A percentile compares a stretch with the other conserved stretches of the same genome.
These are phyloP conservation scores for Onychomys leucogaster DNA, from an alignment of 2,797 vertebrate genomes.

Conservation along the genomic window DNA sequence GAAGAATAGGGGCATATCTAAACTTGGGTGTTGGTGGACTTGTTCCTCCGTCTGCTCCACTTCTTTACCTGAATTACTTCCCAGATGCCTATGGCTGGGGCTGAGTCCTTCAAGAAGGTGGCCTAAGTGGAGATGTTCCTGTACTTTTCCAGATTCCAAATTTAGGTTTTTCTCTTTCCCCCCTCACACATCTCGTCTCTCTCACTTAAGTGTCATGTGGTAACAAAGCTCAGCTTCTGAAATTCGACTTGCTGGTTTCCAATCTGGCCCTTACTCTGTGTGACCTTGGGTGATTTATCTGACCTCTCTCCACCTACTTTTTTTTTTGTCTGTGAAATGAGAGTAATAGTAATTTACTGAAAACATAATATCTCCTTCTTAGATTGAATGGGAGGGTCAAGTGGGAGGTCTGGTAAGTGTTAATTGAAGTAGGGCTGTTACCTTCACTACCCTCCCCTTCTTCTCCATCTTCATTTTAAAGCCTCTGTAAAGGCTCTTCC, in stretches of 20 bases:
- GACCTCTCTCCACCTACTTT: neutral
- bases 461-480: neutral
- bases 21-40: neutral
- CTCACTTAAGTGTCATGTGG: neutral
- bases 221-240: constrained; percentile 46
- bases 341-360: neutral
- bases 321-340: neutral
- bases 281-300: neutral
- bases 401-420: neutral
- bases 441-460: neutral
- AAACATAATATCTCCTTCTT: neutral
- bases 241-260: neutral
- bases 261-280: constrained; percentile 11
- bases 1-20: neutral
- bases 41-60: neutral
- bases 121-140: constrained; percentile 9
- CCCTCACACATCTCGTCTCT: neutral
- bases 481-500: neutral
- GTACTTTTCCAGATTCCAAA: constrained; percentile 53
- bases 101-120: constrained; percentile 16
- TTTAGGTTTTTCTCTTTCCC: neutral
- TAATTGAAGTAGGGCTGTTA: neutral
- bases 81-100: neutral
- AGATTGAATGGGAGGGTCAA: neutral
- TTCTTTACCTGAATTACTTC: neutral